Evolutionary conservation across 2,797 vertebrate genomes (phyloP).

Genomic region (Pitangus sulphuratus): DNA sequence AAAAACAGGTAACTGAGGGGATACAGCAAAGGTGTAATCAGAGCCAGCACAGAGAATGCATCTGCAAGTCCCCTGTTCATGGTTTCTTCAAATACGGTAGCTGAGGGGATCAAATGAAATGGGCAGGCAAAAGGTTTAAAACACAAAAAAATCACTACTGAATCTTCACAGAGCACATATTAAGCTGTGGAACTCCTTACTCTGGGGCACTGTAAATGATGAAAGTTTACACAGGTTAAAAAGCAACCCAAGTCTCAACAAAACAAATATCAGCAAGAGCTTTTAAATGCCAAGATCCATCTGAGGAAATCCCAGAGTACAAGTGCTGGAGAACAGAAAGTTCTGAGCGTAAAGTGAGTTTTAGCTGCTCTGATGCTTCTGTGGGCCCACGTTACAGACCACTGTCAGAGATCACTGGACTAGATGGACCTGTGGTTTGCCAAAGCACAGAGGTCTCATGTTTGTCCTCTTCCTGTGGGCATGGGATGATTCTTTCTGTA

Average conservation of each 20-base stretch:
- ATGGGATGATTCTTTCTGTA: not conserved
- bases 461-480: not conserved
- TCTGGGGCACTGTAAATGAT: not conserved
- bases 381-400: not conserved
- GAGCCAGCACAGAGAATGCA: not conserved
- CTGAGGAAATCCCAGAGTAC: not conserved
- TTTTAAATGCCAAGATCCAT: not conserved
- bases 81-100: not conserved
- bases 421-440: not conserved
- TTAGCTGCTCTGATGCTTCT: not conserved
- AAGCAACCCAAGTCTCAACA: not conserved
- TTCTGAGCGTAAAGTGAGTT: accelerated
- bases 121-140: not conserved
- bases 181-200: not conserved
- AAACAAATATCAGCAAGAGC: not conserved
- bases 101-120: not conserved
- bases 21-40: not conserved
- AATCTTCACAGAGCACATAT: not conserved
- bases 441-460: not conserved
- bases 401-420: not conserved
- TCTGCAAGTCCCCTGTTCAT: not conserved
- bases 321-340: not conserved
- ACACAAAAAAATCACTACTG: not conserved
- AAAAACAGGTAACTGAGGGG: not conserved
- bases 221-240: not conserved